phyloP scores from a whole-genome alignment of 2,797 vertebrate genomes.

The Pampus argenteus region DNA sequence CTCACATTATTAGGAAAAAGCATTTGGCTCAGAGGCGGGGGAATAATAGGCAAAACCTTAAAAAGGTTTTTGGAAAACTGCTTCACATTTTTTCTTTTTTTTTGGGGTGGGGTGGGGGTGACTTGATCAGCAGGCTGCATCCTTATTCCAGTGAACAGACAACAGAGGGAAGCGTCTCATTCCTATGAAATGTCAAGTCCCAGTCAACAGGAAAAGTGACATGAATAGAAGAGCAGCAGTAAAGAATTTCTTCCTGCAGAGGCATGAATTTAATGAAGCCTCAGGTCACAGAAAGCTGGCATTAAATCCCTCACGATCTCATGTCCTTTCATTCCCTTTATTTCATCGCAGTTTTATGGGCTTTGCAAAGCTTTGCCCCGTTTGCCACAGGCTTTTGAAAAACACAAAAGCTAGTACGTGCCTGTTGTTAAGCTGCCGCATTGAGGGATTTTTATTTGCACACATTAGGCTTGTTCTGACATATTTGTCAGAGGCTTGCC shows the following conservation, averaged over 20 bases:
- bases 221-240: constrained; percentile 50
- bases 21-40: constrained; percentile 29
- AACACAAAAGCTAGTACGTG: constrained; percentile 60
- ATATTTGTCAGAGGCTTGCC: constrained; percentile 55
- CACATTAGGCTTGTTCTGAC: constrained; percentile 70
- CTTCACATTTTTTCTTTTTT: constrained; percentile 39
- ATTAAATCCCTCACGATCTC: constrained; percentile 54
- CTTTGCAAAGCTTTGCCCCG: constrained; percentile 8
- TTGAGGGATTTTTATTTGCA: constrained; percentile 53
- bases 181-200: constrained; percentile 54
- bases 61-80: constrained; percentile 55
- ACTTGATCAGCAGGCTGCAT: constrained; percentile 8
- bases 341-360: constrained; percentile 60
- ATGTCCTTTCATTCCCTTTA: constrained; percentile 57
- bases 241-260: constrained; percentile 66
- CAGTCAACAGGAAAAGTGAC: constrained; percentile 67
- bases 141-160: constrained; percentile 26
- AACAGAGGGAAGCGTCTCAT: constrained; percentile 26
- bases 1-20: constrained; percentile 25
- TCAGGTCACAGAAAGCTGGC: constrained; percentile 61
- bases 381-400: constrained; percentile 39
- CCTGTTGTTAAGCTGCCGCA: constrained; percentile 35
- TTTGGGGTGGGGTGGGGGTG: constrained; percentile 1
- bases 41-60: constrained; percentile 45
- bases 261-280: constrained; percentile 67